A percentile compares a stretch with the other conserved stretches of the same genome.
Evolutionary conservation across 1,140 invertebrate species (phyloP).

Genomic region (Stenopsyche tienmushanensis): DNA sequence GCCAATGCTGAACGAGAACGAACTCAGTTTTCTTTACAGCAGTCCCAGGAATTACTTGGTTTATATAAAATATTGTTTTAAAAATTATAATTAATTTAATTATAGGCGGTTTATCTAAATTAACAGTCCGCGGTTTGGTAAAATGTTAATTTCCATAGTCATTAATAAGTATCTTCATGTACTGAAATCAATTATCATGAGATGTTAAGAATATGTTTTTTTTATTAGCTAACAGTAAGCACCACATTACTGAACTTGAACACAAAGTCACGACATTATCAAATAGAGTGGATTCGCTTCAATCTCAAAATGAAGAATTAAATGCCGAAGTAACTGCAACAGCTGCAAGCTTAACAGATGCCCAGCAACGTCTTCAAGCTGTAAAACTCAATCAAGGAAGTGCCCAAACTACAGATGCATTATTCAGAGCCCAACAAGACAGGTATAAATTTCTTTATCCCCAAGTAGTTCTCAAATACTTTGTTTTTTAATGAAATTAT

Average conservation of each 20-base stretch:
- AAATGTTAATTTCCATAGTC: no score
- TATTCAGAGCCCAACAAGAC: slow-evolving; percentile 54
- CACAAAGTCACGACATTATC: slow-evolving; percentile 45
- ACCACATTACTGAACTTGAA: slow-evolving; percentile 50
- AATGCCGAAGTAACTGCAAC: slow-evolving; percentile 48
- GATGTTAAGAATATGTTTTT: no score
- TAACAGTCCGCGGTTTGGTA: no score
- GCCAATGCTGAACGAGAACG: slow-evolving; percentile 56
- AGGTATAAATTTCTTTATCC: slow-evolving; percentile 44
- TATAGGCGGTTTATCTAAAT: no score
- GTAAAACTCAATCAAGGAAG: slow-evolving; percentile 44
- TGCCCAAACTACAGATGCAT: slow-evolving; percentile 51
- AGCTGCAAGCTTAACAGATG: slow-evolving; percentile 49
- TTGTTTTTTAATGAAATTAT: not conserved
- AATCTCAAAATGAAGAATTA: slow-evolving; percentile 50
- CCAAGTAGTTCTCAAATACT: not conserved
- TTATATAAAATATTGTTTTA: slow-evolving; percentile 29
- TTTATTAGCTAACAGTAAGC: slow-evolving; percentile 49
- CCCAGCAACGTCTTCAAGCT: slow-evolving; percentile 50
- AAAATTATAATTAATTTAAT: no score
- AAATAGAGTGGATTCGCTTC: slow-evolving; percentile 45
- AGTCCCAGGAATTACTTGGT: slow-evolving; percentile 58
- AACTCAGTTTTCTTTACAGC: slow-evolving; percentile 53
- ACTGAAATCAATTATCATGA: no score
- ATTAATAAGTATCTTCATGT: no score